These are phyloP conservation scores for Oxygymnocypris stewartii DNA, from an alignment of 2,113 vertebrate genomes.

Conservation along the genomic window DNA sequence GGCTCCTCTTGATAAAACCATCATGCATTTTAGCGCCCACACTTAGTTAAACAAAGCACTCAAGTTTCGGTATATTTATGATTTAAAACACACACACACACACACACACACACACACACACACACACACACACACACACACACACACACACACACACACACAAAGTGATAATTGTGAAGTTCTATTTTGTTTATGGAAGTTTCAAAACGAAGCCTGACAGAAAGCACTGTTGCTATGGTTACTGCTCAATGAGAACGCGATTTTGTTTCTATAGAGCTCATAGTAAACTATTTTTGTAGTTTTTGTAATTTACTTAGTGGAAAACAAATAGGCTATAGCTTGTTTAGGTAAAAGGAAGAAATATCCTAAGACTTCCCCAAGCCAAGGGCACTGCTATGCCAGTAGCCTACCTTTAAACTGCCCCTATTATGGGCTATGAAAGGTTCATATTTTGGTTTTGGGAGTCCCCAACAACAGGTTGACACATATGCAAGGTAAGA, in stretches of 20 bases:
- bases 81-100: neutral
- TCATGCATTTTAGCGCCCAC: neutral
- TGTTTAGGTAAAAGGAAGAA: neutral
- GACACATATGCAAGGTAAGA: too few relatives aligned
- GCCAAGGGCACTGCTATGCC: too few relatives aligned
- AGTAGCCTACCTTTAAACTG: too few relatives aligned
- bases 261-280: neutral
- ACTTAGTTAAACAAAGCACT: neutral
- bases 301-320: neutral
- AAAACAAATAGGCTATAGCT: neutral
- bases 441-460: too few relatives aligned
- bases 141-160: too few relatives aligned
- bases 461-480: too few relatives aligned
- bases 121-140: neutral
- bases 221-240: neutral
- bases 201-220: neutral
- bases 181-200: neutral
- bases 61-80: neutral
- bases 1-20: neutral
- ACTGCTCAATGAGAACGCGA: neutral
- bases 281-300: neutral
- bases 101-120: too few relatives aligned
- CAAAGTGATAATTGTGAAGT: neutral
- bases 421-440: too few relatives aligned
- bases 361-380: neutral